A percentile compares a stretch with the other conserved stretches of the same genome.
These are phyloP conservation scores for Oncorhynchus mykiss DNA, from an alignment of 2,113 vertebrate species.

Conservation along the genomic window DNA sequence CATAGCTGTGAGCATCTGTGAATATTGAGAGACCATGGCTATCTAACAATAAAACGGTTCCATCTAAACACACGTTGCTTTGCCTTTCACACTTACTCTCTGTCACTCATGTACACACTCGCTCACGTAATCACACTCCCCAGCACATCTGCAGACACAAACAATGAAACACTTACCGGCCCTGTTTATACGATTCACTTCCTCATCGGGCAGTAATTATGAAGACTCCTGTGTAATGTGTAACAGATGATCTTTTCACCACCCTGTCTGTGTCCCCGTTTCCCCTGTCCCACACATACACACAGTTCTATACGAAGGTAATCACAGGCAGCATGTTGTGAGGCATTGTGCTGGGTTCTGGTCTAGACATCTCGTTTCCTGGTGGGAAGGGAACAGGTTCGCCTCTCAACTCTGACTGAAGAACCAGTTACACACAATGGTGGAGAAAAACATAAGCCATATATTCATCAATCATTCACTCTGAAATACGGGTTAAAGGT, in stretches of 20 bases:
- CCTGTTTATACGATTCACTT: background rate
- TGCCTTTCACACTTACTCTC: background rate
- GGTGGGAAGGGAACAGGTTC: conserved; percentile 20
- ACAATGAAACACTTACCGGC: background rate
- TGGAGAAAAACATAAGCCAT: background rate
- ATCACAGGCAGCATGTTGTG: conserved; percentile 12
- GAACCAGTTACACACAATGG: background rate
- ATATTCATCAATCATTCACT: background rate
- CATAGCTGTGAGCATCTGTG: background rate
- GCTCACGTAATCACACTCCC: too few relatives aligned
- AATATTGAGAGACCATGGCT: too few relatives aligned
- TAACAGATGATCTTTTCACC: conserved; percentile 57
- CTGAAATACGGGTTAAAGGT: background rate
- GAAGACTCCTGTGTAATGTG: conserved; percentile 53
- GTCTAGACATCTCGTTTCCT: conserved; percentile 35
- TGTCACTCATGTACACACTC: too few relatives aligned
- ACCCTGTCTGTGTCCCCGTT: conserved; percentile 22
- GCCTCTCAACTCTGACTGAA: conserved; percentile 2
- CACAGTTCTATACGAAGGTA: conserved; percentile 32
- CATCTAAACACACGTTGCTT: background rate
- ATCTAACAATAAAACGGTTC: background rate
- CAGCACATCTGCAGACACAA: background rate
- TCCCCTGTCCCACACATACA: conserved; percentile 14
- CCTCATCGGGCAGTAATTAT: conserved; percentile 46
- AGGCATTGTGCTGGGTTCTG: conserved; percentile 49